phyloP scores from a whole-genome alignment of 2,797 vertebrate genomes.

The Melanogrammus aeglefinus region DNA sequence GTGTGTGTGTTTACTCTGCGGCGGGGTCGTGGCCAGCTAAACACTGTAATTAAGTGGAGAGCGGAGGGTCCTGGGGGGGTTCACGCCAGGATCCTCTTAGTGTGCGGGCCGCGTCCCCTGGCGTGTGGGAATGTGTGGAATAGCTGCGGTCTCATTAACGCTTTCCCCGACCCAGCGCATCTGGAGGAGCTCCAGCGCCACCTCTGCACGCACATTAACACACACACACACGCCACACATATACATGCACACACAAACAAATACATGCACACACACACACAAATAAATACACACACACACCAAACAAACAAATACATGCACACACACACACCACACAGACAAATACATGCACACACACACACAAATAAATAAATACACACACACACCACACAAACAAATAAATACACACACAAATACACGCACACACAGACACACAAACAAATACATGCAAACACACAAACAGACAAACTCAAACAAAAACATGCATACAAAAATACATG shows the following conservation, averaged over 20 bases:
- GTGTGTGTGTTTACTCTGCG: slow-evolving; percentile 12
- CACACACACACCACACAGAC: too few species aligned
- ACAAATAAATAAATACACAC: too few species aligned
- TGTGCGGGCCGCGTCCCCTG: slow-evolving; percentile 42
- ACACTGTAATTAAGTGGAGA: slow-evolving; percentile 15
- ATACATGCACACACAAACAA: background rate
- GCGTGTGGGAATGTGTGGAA: slow-evolving; percentile 48
- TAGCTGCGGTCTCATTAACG: slow-evolving; percentile 51
- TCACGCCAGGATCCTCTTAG: slow-evolving; percentile 26
- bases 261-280: background rate
- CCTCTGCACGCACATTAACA: slow-evolving; percentile 9
- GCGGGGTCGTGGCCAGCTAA: slow-evolving; percentile 22
- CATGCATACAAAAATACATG: too few species aligned
- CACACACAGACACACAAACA: too few species aligned
- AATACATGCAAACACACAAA: too few species aligned
- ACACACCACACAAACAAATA: too few species aligned
- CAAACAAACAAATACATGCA: background rate
- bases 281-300: too few species aligned
- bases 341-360: too few species aligned
- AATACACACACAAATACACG: too few species aligned
- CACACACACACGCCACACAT: slow-evolving; percentile 1
- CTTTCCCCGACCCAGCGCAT: slow-evolving; percentile 32
- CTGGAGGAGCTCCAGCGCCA: slow-evolving; percentile 40
- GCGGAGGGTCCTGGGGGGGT: slow-evolving; percentile 8
- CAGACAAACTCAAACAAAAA: too few species aligned